These are phyloP conservation scores for Labeo calbasu DNA, from an alignment of 2,797 vertebrate genomes.

Conservation along the genomic window DNA sequence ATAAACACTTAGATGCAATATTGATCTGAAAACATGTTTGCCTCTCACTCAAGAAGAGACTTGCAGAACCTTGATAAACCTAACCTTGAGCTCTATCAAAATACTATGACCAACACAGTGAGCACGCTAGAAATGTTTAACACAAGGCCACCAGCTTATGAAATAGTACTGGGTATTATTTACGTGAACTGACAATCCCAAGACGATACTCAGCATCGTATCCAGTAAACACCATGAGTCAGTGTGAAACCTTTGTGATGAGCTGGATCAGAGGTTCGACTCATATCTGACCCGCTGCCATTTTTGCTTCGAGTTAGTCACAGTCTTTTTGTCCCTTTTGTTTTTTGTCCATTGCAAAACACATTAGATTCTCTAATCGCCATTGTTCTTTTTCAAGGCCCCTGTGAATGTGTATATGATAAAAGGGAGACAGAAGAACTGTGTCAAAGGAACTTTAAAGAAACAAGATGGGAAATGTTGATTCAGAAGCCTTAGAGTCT, in stretches of 20 bases:
- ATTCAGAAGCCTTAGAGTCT: background rate
- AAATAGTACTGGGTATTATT: constrained; percentile 45
- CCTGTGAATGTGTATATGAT: background rate
- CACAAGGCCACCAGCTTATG: constrained; percentile 52
- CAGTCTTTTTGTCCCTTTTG: background rate
- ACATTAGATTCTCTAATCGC: background rate
- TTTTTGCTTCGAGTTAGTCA: background rate
- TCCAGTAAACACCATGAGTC: constrained; percentile 54
- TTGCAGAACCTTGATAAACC: constrained; percentile 2
- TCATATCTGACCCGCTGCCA: constrained; percentile 19
- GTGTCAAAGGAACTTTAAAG: background rate
- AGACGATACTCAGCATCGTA: constrained; percentile 46
- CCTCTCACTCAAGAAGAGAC: constrained; percentile 28
- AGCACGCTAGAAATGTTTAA: constrained; percentile 50
- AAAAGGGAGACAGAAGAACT: constrained; percentile 1
- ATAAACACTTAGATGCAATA: background rate
- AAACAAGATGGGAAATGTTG: background rate
- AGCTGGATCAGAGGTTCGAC: constrained; percentile 42
- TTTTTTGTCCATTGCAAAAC: constrained; percentile 3
- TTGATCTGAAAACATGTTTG: background rate
- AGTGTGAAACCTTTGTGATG: constrained; percentile 59
- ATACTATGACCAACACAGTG: constrained; percentile 29
- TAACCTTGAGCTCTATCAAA: constrained; percentile 41
- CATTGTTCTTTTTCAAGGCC: constrained; percentile 36
- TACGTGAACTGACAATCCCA: constrained; percentile 20